Percentiles rank a stretch among this genome's conserved stretches.
Conservation (phyloP, 2,797 vertebrate genomes). For the Sebastes goodei region DNA sequence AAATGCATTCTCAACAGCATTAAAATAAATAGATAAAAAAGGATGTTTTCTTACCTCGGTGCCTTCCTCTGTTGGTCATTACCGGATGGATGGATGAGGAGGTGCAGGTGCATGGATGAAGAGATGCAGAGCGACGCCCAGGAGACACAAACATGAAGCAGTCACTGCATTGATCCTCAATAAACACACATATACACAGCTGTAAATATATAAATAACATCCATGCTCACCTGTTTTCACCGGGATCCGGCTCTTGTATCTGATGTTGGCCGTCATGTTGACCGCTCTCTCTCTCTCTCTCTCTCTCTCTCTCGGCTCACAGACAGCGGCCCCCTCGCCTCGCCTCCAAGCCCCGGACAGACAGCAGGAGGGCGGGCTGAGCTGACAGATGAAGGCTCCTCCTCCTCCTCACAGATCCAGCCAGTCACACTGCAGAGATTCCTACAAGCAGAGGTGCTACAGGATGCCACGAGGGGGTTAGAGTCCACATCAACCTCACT, state of each 20-base stretch:
- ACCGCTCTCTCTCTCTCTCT: constrained; percentile 14
- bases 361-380: constrained; percentile 56
- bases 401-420: neutral
- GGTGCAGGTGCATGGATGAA: constrained; percentile 79
- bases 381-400: constrained; percentile 12
- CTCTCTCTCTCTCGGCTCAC: constrained; percentile 14
- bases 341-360: constrained; percentile 46
- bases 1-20: neutral
- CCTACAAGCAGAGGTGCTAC: neutral
- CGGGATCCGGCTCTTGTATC: constrained; percentile 93
- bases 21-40: neutral
- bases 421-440: constrained; percentile 27
- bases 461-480: neutral
- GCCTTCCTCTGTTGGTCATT: constrained; percentile 77
- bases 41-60: constrained; percentile 73
- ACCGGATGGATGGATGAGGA: constrained; percentile 49
- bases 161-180: constrained; percentile 19
- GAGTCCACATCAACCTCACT: neutral
- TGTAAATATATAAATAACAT: neutral
- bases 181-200: neutral
- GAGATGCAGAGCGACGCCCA: constrained; percentile 68
- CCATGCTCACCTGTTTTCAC: constrained; percentile 89
- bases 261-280: constrained; percentile 91
- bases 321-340: constrained; percentile 54
- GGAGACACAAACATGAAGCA: constrained; percentile 59